Evolutionary conservation across 2,888 invertebrate genomes (phyloP).

Genomic region (Zygothrica quintamaculata): DNA sequence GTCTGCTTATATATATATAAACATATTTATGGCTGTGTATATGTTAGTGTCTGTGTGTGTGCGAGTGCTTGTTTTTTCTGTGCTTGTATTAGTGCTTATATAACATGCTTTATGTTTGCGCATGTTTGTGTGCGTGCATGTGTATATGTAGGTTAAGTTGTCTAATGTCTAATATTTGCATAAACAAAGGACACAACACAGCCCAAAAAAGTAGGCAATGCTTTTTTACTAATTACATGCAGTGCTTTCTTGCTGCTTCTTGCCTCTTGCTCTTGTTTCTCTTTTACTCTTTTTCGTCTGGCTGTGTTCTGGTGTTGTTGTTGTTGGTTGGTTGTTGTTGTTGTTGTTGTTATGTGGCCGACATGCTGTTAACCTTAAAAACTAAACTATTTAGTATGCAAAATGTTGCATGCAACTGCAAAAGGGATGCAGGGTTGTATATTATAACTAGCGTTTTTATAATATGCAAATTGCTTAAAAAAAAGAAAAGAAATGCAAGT

Average conservation of each 20-base stretch:
- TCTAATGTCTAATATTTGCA: constrained; percentile 67
- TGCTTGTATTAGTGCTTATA: constrained; percentile 40
- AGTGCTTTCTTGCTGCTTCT: constrained; percentile 5
- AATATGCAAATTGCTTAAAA: constrained; percentile 63
- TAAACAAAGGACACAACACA: constrained; percentile 61
- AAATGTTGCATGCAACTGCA: constrained; percentile 55
- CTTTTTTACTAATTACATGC: constrained; percentile 65
- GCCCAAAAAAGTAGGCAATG: constrained; percentile 60
- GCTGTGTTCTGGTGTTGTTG: too few relatives aligned
- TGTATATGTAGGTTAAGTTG: constrained; percentile 71
- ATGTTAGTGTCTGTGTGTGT: constrained; percentile 12
- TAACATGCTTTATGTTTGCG: constrained; percentile 34
- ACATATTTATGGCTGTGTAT: constrained; percentile 15
- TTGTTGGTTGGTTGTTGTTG: constrained; percentile 9
- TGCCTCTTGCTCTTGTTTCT: constrained; percentile 1
- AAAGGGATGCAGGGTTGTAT: constrained; percentile 7
- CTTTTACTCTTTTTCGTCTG: neutral
- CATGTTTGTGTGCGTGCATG: constrained; percentile 21
- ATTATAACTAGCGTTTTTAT: constrained; percentile 40
- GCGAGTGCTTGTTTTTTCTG: constrained; percentile 37
- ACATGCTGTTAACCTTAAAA: constrained; percentile 60
- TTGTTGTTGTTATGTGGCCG: constrained; percentile 20
- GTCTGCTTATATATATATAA: too few relatives aligned
- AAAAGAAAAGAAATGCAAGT: too few relatives aligned
- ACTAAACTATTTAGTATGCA: constrained; percentile 71